These are phyloP conservation scores for Harpagifer antarcticus DNA, from an alignment of 2,797 vertebrate species.

Conservation along the genomic window DNA sequence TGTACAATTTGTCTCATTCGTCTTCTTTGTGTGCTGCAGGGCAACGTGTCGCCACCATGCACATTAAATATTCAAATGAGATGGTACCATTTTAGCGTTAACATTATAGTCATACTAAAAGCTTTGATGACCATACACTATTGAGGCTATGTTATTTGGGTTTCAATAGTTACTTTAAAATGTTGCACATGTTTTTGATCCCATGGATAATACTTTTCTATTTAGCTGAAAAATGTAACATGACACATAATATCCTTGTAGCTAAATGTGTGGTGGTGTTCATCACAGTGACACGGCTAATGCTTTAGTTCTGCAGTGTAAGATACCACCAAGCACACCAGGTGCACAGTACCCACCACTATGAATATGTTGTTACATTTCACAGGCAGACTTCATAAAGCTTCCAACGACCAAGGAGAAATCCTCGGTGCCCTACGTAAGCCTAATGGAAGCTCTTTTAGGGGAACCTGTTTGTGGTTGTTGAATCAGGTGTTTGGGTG, in stretches of 20 bases:
- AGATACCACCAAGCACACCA: slow-evolving; percentile 9
- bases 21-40: not conserved
- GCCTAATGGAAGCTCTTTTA: slow-evolving; percentile 61
- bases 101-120: not conserved
- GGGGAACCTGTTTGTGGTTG: slow-evolving; percentile 42
- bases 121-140: not conserved
- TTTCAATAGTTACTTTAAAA: not conserved
- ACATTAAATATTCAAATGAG: slow-evolving; percentile 16
- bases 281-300: slow-evolving; percentile 6
- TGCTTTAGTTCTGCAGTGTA: slow-evolving; percentile 27
- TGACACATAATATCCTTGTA: no score
- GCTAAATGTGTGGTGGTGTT: not conserved
- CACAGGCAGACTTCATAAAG: slow-evolving; percentile 86
- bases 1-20: not conserved
- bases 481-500: slow-evolving; percentile 69
- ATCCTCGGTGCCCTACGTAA: slow-evolving; percentile 81
- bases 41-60: slow-evolving; percentile 3
- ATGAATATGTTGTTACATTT: slow-evolving; percentile 79
- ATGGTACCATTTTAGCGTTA: not conserved
- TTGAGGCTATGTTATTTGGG: not conserved
- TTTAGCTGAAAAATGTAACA: slow-evolving; percentile 15
- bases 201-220: not conserved
- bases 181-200: not conserved
- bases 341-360: slow-evolving; percentile 35
- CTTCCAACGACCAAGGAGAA: slow-evolving; percentile 71